Percentiles rank a stretch among this genome's conserved stretches.
These are phyloP conservation scores for Zaprionus camerounensis DNA, from an alignment of 1,140 invertebrate species.

Conservation along the genomic window DNA sequence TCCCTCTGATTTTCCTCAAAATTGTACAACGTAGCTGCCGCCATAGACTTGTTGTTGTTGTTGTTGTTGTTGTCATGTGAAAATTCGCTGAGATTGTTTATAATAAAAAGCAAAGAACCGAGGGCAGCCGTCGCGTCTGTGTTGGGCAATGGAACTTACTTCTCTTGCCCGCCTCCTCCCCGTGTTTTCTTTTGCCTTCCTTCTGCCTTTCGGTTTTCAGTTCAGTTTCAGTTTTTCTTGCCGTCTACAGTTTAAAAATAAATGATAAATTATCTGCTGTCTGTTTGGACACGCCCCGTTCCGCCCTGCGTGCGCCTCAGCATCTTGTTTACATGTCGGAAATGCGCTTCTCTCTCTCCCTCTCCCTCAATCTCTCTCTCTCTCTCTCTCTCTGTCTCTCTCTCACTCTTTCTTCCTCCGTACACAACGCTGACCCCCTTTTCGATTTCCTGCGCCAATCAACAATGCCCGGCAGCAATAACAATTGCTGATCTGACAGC, in stretches of 20 bases:
- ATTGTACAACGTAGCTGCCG: constrained; percentile 33
- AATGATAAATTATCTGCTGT: constrained; percentile 75
- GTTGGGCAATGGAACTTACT: constrained; percentile 70
- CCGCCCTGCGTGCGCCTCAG: constrained; percentile 6
- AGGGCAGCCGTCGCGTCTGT: constrained; percentile 50
- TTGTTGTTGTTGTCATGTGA: constrained; percentile 51
- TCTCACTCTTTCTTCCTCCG: neutral
- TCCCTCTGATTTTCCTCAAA: constrained; percentile 55
- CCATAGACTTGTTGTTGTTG: neutral
- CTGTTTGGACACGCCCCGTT: constrained; percentile 32
- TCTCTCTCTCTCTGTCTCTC: neutral
- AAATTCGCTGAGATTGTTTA: constrained; percentile 64
- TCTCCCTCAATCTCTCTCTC: neutral
- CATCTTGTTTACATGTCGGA: constrained; percentile 52
- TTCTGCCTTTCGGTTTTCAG: too few relatives aligned
- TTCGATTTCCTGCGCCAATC: constrained; percentile 43
- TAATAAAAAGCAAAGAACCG: constrained; percentile 67
- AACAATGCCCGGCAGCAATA: constrained; percentile 20
- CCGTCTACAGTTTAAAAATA: constrained; percentile 67
- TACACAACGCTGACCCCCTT: constrained; percentile 28
- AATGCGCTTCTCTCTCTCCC: constrained; percentile 23
- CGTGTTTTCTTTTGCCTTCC: constrained; percentile 22
- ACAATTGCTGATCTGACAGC: constrained; percentile 43
- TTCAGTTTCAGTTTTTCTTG: constrained; percentile 15
- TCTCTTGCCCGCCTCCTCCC: constrained; percentile 17